Base-by-base conservation (phyloP, 2,888 invertebrate species). In the Lochmaea capreae region DNA sequence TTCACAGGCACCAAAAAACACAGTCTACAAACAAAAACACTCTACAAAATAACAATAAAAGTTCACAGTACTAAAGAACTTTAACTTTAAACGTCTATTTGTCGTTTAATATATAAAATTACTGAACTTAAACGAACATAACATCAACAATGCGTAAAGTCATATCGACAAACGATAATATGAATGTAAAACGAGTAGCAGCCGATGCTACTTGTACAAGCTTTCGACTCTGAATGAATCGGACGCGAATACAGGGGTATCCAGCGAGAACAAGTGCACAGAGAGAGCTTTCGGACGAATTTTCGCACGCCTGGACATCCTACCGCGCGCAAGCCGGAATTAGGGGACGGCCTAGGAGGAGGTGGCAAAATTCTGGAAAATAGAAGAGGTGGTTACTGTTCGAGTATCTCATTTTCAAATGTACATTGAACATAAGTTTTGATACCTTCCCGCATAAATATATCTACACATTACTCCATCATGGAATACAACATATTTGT, bases 371-470 rank as follows among this genome's bases (percentile, higher is more conserved):
- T 82, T 80, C 81, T 80, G 82, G 81, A 81, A 82, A 82, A 81
- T 81, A 81, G 83, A 72, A 76, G 74, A 74, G 76, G 77, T 77
- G 73, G 77, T 83, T 83, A 81, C 84, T 83, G 84, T 84, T 33
- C 83, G 81, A 81, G 83, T 82, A 82, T 81, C 82, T 82, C 84
- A 83, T 79, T 66, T 80, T 83, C 82, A 82, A 83, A 82, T 82
- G 81, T 83, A 83, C 65, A 65, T 49, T 71, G 58, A 57, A 39
- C 33, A 66, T 66, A 54, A 66, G 57, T 54, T 66, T 63, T 63
- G 62, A 63, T 63, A 63, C 43, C 18, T 63, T 12, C 62, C 12
- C 42, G 62, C 18, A 33, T 8, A 6, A 0, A 43, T 43, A 63
- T 43, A 63, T 63, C 62, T 63, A 63, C 42, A 63, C 43, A 43